phyloP scores from a whole-genome alignment of 92 coral and sea anemone genomes.

The Siderastrea siderea region DNA sequence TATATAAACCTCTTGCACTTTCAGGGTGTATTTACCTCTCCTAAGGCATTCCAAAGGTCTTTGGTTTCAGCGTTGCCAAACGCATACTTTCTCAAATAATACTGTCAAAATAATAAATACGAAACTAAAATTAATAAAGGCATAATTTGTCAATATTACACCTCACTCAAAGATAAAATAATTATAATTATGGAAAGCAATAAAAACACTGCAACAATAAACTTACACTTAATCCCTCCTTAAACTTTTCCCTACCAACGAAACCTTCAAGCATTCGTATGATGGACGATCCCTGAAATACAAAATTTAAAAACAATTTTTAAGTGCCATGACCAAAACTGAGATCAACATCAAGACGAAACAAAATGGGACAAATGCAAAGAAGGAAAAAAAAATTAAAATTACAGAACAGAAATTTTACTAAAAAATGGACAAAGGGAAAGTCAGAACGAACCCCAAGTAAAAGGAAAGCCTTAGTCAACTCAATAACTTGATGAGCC shows the following conservation, averaged over 20 bases:
- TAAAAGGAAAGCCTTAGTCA: no score
- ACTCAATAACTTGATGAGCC: no score
- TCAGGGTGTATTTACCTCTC: conserved; percentile 52
- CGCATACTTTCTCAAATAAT: conserved; percentile 82
- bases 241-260: conserved; percentile 76
- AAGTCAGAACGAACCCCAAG: no score
- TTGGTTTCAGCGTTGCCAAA: conserved; percentile 88
- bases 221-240: conserved; percentile 86
- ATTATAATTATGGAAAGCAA: background rate
- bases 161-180: no score
- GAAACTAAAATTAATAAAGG: background rate
- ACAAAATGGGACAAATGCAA: no score
- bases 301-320: background rate
- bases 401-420: no score
- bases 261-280: conserved; percentile 93
- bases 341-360: no score
- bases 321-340: no score
- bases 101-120: conserved; percentile 50
- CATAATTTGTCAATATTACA: background rate
- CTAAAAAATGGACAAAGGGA: no score
- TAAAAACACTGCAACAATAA: no score
- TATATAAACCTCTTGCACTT: background rate
- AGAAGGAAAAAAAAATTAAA: no score
- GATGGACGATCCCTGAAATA: conserved; percentile 88
- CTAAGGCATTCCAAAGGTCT: conserved; percentile 93